Conservation (phyloP, 1,140 invertebrate genomes). For the Anastrepha ludens region DNA sequence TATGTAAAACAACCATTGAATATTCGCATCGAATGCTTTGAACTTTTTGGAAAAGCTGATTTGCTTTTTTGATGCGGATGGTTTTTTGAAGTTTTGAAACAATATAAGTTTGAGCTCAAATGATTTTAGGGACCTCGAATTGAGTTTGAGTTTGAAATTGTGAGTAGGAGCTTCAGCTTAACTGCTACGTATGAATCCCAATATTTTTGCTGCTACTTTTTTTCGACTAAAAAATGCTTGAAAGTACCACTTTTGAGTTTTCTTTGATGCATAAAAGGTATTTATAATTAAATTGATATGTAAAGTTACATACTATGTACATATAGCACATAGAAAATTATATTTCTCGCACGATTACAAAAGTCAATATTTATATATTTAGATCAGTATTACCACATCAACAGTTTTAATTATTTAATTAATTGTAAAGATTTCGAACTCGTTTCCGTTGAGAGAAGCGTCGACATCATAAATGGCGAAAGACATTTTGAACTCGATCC, state of each 20-base stretch:
- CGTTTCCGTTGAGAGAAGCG: constrained; percentile 8
- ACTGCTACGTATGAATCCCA: too few relatives aligned
- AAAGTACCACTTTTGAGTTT: neutral
- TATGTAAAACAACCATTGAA: too few relatives aligned
- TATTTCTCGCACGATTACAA: constrained; percentile 13
- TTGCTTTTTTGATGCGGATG: too few relatives aligned
- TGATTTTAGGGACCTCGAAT: too few relatives aligned
- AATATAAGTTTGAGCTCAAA: too few relatives aligned
- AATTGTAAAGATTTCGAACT: constrained; percentile 48
- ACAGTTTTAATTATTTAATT: constrained; percentile 14
- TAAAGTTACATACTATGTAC: constrained; percentile 42
- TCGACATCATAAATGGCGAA: constrained; percentile 44
- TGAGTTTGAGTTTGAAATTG: too few relatives aligned
- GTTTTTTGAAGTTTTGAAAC: too few relatives aligned
- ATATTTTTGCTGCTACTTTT: too few relatives aligned
- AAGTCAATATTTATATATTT: constrained; percentile 11
- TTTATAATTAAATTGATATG: constrained; percentile 6
- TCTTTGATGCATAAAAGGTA: neutral
- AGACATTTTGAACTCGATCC: constrained; percentile 21
- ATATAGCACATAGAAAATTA: constrained; percentile 47
- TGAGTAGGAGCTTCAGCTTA: too few relatives aligned
- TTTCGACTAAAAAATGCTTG: too few relatives aligned
- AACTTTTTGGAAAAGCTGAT: too few relatives aligned
- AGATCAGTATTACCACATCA: neutral
- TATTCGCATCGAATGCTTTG: too few relatives aligned